Conservation (phyloP, 2,888 invertebrate species). For the Watsonalla cultraria region DNA sequence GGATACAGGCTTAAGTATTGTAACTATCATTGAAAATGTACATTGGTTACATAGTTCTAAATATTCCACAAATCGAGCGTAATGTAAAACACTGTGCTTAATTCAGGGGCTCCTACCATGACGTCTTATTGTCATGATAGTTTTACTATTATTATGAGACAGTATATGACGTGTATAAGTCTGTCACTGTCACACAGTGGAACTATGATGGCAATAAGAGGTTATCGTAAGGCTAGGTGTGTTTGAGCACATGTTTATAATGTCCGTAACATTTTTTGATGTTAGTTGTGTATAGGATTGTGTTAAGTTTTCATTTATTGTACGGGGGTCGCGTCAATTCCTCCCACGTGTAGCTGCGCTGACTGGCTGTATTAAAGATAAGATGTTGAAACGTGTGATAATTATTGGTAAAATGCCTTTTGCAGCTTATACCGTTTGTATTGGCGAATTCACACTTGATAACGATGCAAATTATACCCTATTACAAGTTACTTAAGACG, state of each 20-base stretch:
- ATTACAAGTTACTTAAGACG: slow-evolving; percentile 3
- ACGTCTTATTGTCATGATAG: too few relatives aligned
- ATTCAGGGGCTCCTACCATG: too few relatives aligned
- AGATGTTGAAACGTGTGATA: slow-evolving; percentile 54
- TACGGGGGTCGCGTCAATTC: slow-evolving; percentile 69
- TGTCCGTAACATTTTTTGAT: slow-evolving; percentile 47
- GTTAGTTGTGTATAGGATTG: slow-evolving; percentile 62
- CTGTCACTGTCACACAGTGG: too few relatives aligned
- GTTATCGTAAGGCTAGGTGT: too few relatives aligned
- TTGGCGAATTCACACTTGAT: slow-evolving; percentile 12
- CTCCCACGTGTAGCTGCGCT: slow-evolving; percentile 34
- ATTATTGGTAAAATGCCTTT: slow-evolving; percentile 50
- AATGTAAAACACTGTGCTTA: slow-evolving; percentile 17
- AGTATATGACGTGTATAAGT: too few relatives aligned
- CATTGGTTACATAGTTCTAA: too few relatives aligned
- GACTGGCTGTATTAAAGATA: slow-evolving; percentile 25
- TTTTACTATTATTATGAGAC: too few relatives aligned
- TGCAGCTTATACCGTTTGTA: slow-evolving; percentile 45
- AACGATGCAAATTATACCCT: slow-evolving; percentile 5
- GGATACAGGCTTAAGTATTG: too few relatives aligned
- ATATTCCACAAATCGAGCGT: too few relatives aligned
- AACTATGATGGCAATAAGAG: too few relatives aligned
- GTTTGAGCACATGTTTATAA: slow-evolving; percentile 48
- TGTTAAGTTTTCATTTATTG: slow-evolving; percentile 58
- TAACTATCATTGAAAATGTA: too few relatives aligned